These are phyloP conservation scores for Polydrusus tereticollis DNA, from an alignment of 2,888 invertebrate species.

Conservation along the genomic window DNA sequence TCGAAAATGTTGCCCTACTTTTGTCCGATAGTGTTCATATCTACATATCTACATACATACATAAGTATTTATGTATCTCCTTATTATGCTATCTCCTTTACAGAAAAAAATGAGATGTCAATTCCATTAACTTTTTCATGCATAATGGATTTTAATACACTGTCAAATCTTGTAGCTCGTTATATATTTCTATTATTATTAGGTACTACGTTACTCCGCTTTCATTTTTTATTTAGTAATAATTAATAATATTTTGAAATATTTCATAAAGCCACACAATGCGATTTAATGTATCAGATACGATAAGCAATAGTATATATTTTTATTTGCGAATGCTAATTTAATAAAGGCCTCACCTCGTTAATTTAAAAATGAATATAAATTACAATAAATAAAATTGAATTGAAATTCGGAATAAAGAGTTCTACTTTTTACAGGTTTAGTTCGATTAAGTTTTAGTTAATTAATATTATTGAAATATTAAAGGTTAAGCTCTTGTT, in stretches of 20 bases:
- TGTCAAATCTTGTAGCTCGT: constrained; percentile 31
- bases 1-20: too few species aligned
- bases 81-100: constrained; percentile 26
- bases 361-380: constrained; percentile 15
- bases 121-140: constrained; percentile 45
- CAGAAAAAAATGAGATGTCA: constrained; percentile 32
- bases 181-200: constrained; percentile 39
- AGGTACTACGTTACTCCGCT: constrained; percentile 32
- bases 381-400: not conserved
- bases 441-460: not conserved
- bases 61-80: constrained; percentile 31
- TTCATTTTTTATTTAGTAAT: constrained; percentile 40
- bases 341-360: constrained; percentile 35
- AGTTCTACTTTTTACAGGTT: not conserved
- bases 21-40: too few species aligned
- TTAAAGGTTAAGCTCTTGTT: too few species aligned
- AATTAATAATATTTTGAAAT: constrained; percentile 43
- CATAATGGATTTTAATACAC: constrained; percentile 39
- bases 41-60: not conserved
- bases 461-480: too few species aligned
- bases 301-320: constrained; percentile 31
- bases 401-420: not conserved
- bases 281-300: constrained; percentile 25
- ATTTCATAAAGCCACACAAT: constrained; percentile 32
- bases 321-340: constrained; percentile 38